Percentiles rank a stretch among this genome's conserved stretches.
These are phyloP conservation scores for Drosophila tripunctata DNA, from an alignment of 2,888 invertebrate genomes.

Conservation along the genomic window DNA sequence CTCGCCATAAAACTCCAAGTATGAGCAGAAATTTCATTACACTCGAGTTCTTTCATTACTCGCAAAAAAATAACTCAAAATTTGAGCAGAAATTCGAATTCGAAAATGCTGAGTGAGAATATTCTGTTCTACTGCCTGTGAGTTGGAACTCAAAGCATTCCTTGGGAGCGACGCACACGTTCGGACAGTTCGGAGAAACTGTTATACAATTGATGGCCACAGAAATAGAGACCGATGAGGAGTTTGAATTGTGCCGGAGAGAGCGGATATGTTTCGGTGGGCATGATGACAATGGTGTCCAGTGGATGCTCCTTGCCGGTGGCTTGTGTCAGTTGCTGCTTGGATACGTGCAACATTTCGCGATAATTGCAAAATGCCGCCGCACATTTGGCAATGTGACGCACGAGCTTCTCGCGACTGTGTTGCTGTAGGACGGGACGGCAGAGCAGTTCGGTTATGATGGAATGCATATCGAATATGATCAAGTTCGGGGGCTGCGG, in stretches of 20 bases:
- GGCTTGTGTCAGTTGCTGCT: not conserved
- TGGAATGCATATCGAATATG: slow-evolving; percentile 65
- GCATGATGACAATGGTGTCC: slow-evolving; percentile 60
- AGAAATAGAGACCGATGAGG: slow-evolving; percentile 71
- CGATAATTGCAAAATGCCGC: slow-evolving; percentile 56
- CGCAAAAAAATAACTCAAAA: no score
- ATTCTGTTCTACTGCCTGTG: no score
- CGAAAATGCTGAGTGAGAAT: no score
- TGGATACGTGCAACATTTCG: slow-evolving; percentile 28
- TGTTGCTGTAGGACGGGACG: slow-evolving; percentile 58
- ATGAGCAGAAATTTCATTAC: no score
- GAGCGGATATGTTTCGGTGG: slow-evolving; percentile 47
- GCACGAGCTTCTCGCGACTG: slow-evolving; percentile 56
- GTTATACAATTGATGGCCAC: slow-evolving; percentile 42
- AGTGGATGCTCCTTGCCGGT: slow-evolving; percentile 2
- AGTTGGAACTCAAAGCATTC: slow-evolving; percentile 4
- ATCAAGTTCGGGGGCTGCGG: slow-evolving; percentile 63
- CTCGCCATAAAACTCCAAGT: no score
- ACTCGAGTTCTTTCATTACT: no score
- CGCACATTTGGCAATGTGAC: slow-evolving; percentile 59
- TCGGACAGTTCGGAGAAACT: slow-evolving; percentile 44
- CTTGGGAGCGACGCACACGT: slow-evolving; percentile 26
- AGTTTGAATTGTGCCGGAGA: slow-evolving; percentile 62
- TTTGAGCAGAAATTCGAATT: no score
- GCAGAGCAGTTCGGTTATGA: slow-evolving; percentile 40